These are phyloP conservation scores for Gymnodraco acuticeps DNA, from an alignment of 2,797 vertebrate species.

Conservation along the genomic window DNA sequence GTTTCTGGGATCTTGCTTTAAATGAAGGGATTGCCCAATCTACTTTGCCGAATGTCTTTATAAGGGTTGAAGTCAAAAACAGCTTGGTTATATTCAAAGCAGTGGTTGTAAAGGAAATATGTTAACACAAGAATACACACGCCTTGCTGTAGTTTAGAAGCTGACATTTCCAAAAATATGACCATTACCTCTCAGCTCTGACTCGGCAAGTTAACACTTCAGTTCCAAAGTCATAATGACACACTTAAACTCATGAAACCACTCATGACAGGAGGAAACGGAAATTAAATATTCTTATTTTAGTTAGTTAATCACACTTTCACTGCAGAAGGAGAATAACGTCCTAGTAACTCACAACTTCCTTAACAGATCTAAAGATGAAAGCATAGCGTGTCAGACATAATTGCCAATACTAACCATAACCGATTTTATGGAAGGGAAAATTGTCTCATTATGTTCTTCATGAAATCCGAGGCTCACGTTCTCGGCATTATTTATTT, in stretches of 20 bases:
- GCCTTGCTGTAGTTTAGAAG: not conserved
- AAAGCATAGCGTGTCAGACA: not conserved
- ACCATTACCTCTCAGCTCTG: not conserved
- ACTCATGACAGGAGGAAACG: not conserved
- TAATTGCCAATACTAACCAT: not conserved
- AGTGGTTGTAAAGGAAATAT: not conserved
- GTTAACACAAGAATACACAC: not conserved
- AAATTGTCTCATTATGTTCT: not conserved
- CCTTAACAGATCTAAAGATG: not conserved
- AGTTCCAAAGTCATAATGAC: too few relatives aligned
- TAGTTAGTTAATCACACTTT: not conserved
- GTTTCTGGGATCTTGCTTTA: not conserved
- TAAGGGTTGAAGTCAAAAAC: not conserved
- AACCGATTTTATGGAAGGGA: not conserved
- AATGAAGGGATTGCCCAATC: slow-evolving; percentile 2
- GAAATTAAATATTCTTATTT: not conserved
- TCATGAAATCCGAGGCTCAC: not conserved
- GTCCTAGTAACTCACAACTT: not conserved
- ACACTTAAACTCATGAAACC: not conserved
- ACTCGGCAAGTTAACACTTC: not conserved
- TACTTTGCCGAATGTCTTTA: not conserved
- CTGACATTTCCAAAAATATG: not conserved
- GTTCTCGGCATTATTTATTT: not conserved
- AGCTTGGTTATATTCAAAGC: not conserved
- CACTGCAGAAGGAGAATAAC: not conserved